A percentile compares a stretch with the other conserved stretches of the same genome.
Conservation (phyloP, 2,113 vertebrate species). For the Antechinus flavipes region DNA sequence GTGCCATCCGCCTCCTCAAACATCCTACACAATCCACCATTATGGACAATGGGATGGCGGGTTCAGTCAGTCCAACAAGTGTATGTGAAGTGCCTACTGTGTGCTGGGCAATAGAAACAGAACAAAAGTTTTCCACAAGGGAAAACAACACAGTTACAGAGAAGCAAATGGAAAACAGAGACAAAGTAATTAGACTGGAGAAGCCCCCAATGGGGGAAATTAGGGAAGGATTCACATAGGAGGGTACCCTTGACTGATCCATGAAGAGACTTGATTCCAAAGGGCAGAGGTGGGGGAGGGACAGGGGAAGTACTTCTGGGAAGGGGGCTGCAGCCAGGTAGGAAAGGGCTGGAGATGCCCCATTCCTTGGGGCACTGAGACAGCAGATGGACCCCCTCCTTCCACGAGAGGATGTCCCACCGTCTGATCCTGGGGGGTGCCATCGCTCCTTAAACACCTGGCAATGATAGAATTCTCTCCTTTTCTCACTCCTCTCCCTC, state of each 20-base stretch:
- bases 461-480: not conserved
- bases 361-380: not conserved
- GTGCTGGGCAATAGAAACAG: not conserved
- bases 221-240: not conserved
- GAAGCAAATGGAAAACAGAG: not conserved
- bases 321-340: too few relatives aligned
- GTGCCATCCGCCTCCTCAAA: conserved; percentile 27
- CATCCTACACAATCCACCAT: not conserved
- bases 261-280: not conserved
- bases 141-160: not conserved
- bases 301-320: not conserved
- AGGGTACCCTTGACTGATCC: not conserved
- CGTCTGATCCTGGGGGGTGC: not conserved
- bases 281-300: not conserved
- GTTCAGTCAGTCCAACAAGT: not conserved
- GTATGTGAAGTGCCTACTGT: not conserved
- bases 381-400: not conserved
- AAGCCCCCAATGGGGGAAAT: not conserved
- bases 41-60: not conserved
- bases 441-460: not conserved
- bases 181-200: not conserved
- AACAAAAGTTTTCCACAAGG: not conserved
- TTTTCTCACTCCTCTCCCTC: too few relatives aligned
- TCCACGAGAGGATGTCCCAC: not conserved
- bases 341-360: not conserved